These are phyloP conservation scores for Cetonia aurata DNA, from an alignment of 2,888 invertebrate genomes.

Conservation along the genomic window DNA sequence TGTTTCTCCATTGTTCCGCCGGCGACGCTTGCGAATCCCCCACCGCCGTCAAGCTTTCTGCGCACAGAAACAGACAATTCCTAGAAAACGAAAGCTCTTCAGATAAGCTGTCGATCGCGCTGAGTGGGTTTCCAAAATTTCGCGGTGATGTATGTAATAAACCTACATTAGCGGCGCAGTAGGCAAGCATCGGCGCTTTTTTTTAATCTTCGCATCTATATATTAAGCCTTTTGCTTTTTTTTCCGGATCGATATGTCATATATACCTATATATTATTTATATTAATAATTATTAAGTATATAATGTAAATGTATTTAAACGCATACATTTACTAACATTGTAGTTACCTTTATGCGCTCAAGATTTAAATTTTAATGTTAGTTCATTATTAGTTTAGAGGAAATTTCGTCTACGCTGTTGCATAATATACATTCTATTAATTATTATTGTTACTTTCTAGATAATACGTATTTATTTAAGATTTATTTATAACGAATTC, in stretches of 20 bases:
- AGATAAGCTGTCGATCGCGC: constrained; percentile 19
- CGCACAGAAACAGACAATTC: constrained; percentile 30
- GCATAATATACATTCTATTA: no score
- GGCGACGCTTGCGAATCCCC: constrained; percentile 27
- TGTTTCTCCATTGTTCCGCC: constrained; percentile 33
- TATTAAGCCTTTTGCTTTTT: not conserved
- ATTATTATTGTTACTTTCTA: no score
- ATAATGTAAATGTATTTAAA: not conserved
- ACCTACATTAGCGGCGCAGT: not conserved
- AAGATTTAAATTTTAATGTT: no score
- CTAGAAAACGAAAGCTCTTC: constrained; percentile 38
- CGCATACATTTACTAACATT: not conserved
- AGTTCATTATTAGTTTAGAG: no score
- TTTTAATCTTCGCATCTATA: constrained; percentile 31
- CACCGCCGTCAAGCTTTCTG: constrained; percentile 21
- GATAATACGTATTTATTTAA: no score
- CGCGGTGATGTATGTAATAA: constrained; percentile 1
- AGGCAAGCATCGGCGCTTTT: not conserved
- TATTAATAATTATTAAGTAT: not conserved
- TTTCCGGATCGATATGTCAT: constrained; percentile 23
- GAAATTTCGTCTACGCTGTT: no score
- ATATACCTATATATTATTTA: no score
- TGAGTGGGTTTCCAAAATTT: constrained; percentile 21
- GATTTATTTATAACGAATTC: no score
- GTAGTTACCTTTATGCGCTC: no score